Base-by-base conservation (phyloP, 2,797 vertebrate species). In the Propithecus perrieri region DNA sequence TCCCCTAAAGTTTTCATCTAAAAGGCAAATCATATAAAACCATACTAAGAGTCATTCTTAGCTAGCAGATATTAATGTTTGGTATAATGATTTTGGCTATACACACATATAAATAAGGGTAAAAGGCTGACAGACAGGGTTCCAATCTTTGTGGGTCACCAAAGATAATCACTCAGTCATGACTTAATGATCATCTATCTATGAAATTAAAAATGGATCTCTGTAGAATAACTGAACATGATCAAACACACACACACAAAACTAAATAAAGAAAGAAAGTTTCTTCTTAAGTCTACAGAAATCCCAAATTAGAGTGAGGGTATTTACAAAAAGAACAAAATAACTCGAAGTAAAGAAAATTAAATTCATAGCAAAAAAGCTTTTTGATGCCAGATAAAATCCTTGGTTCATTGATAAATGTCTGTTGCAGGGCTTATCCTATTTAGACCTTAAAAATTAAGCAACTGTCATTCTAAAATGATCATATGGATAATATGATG, bases 321-420 rank as follows among this genome's bases (percentile, higher is more conserved):
- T 78, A 91, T 26, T 57, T 88, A 92, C 3, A 80, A 95, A 95
- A 94, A 71, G n/a, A 59, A 78, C 6, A n/a, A 3, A 91, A 15
- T 83, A 38, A 78, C 55, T 86, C 30, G 18, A 93, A 78, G n/a
- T 85, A 79, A 92, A 89, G n/a, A 35, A 95, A 94, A 89, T 84
- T 55, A 83, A 89, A 89, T 89, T 87, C 20, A 85, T n/a, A 78
- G 48, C 46, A 94, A 74, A 11, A 95, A 94, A 78, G 41, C 6
- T 53, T 85, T 86, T 78, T 20, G 4, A 89, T 89, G 55, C 8
- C 38, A 71, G 35, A 69, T 46, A 50, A 85, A 92, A 89, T 78
- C 33, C 30, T 72, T 84, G 41, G 35, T n/a, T 95, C 18, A 92
- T 84, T n/a, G 92, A 67, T 67, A 87, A 89, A 89, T 89, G 48